Evolutionary conservation across 2,797 vertebrate genomes (phyloP).

Genomic region (Coendou prehensilis): DNA sequence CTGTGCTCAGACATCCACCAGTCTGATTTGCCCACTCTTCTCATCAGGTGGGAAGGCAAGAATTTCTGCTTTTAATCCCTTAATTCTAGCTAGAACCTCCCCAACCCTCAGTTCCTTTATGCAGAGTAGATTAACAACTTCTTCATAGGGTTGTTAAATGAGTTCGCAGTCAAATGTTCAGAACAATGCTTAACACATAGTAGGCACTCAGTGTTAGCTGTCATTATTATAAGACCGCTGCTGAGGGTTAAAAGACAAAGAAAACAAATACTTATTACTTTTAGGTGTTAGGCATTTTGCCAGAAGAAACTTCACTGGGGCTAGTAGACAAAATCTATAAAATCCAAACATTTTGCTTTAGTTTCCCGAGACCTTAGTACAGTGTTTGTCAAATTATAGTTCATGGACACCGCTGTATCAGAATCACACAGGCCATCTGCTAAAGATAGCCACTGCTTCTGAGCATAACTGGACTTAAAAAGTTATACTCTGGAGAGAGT

Average conservation of each 20-base stretch:
- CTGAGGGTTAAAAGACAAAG: slow-evolving; percentile 32
- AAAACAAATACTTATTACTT: neutral
- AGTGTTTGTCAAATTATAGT: neutral
- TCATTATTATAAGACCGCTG: neutral
- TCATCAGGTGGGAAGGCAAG: neutral
- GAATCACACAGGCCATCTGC: neutral
- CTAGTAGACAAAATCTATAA: neutral
- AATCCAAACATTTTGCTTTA: neutral
- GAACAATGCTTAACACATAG: neutral
- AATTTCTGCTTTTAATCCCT: slow-evolving; percentile 48
- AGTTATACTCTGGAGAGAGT: neutral
- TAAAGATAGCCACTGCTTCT: slow-evolving; percentile 31
- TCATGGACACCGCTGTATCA: neutral
- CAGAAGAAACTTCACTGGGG: slow-evolving; percentile 37
- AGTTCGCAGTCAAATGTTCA: neutral
- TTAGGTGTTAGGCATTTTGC: neutral
- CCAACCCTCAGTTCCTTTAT: neutral
- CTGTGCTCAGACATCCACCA: neutral
- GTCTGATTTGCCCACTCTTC: neutral
- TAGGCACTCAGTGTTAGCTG: neutral
- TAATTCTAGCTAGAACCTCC: neutral
- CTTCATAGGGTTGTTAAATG: neutral
- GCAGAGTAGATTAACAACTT: slow-evolving; percentile 25
- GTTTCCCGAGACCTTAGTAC: neutral
- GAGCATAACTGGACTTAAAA: neutral